Evolutionary conservation across 2,888 invertebrate genomes (phyloP).

Genomic region (Adelognathus sp.): DNA sequence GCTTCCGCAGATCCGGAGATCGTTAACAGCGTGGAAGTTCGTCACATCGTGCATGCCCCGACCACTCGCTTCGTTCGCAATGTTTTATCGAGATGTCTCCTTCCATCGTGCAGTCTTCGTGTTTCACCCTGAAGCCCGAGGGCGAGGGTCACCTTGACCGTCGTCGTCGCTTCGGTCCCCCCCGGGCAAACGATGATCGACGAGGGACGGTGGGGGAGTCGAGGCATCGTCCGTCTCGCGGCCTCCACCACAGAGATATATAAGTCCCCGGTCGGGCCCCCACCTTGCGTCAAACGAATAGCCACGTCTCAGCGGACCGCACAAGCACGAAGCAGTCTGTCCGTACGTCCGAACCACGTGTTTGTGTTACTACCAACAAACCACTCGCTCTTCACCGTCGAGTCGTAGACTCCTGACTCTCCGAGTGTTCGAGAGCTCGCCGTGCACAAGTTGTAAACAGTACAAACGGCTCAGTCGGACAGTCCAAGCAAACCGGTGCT

Average conservation of each 20-base stretch:
- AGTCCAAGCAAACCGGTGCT: slow-evolving; percentile 56
- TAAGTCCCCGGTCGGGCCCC: slow-evolving; percentile 75
- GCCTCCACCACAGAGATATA: slow-evolving; percentile 76
- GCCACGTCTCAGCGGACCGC: slow-evolving; percentile 69
- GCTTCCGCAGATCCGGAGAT: slow-evolving; percentile 35
- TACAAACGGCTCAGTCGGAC: slow-evolving; percentile 44
- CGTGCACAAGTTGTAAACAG: slow-evolving; percentile 14
- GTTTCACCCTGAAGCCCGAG: slow-evolving; percentile 49
- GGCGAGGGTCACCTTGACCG: slow-evolving; percentile 73
- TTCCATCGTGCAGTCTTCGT: background rate
- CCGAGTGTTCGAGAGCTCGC: slow-evolving; percentile 23
- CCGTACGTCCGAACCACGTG: slow-evolving; percentile 55
- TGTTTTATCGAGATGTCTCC: background rate
- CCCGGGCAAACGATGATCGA: slow-evolving; percentile 31
- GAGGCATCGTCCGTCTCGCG: slow-evolving; percentile 61
- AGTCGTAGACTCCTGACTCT: slow-evolving; percentile 28
- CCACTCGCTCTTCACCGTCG: slow-evolving; percentile 36
- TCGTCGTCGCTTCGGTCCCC: slow-evolving; percentile 55
- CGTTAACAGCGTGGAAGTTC: background rate
- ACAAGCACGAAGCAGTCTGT: slow-evolving; percentile 55
- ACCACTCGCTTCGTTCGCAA: background rate
- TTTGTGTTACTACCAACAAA: slow-evolving; percentile 27
- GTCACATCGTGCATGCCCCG: background rate
- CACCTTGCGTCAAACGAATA: slow-evolving; percentile 74
- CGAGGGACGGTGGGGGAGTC: slow-evolving; percentile 52